These are phyloP conservation scores for Sapajus apella DNA, from an alignment of 2,113 vertebrate genomes.

Conservation along the genomic window DNA sequence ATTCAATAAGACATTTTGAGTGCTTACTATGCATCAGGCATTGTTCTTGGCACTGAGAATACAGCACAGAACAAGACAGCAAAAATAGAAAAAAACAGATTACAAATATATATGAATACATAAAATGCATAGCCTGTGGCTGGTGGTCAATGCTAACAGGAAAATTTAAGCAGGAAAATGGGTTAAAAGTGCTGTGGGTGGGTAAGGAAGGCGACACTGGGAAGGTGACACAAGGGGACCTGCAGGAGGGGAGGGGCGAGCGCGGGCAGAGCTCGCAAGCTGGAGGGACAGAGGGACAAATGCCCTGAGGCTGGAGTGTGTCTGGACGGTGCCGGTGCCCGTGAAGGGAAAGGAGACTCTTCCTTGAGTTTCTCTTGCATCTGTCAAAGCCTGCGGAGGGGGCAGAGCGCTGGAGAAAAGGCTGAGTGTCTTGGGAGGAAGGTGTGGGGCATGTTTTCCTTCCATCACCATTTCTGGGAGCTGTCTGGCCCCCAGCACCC, in stretches of 20 bases:
- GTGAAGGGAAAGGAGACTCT: background rate
- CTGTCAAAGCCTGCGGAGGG: background rate
- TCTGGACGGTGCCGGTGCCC: fast-evolving
- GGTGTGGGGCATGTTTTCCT: too few species aligned
- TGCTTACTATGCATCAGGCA: background rate
- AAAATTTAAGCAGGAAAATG: background rate
- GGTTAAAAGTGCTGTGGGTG: too few species aligned
- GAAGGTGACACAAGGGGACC: background rate
- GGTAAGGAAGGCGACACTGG: background rate
- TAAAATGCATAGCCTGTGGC: background rate
- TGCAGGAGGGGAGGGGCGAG: background rate
- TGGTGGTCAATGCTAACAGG: background rate
- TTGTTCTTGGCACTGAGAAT: background rate
- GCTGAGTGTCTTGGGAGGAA: fast-evolving
- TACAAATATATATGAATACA: background rate
- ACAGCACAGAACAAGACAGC: background rate
- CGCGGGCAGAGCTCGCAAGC: fast-evolving
- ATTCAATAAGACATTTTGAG: background rate
- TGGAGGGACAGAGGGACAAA: background rate
- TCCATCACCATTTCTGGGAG: fast-evolving
- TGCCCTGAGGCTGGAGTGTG: background rate
- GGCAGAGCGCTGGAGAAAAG: fast-evolving
- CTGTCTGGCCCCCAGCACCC: too few species aligned
- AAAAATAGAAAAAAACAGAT: background rate
- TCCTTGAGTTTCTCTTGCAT: fast-evolving